A percentile compares a stretch with the other conserved stretches of the same genome.
Evolutionary conservation across 2,888 invertebrate genomes (phyloP).

Genomic region (Dermolepida albohirtum): DNA sequence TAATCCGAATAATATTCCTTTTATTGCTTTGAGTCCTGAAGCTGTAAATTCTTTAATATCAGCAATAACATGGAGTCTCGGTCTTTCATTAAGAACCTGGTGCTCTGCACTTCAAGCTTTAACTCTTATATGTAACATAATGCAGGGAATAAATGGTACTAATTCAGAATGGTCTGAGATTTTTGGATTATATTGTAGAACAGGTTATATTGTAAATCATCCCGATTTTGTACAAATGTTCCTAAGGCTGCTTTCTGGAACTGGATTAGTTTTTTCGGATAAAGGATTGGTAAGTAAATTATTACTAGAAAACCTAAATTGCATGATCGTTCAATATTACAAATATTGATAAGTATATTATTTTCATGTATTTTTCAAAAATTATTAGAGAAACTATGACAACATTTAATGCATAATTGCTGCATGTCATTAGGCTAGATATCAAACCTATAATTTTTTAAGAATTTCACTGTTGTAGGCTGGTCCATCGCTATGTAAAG

Average conservation of each 20-base stretch:
- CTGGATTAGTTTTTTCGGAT: constrained; percentile 68
- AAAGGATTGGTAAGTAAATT: constrained; percentile 67
- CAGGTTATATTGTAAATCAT: constrained; percentile 73
- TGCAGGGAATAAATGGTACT: constrained; percentile 60
- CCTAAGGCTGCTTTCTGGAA: constrained; percentile 75
- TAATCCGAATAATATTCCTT: constrained; percentile 71
- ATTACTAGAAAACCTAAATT: not conserved
- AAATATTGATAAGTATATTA: too few relatives aligned
- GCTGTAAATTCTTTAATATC: constrained; percentile 76
- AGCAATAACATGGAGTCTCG: constrained; percentile 75
- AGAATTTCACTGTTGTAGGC: constrained; percentile 67
- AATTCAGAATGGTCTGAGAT: constrained; percentile 51
- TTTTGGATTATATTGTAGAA: constrained; percentile 69
- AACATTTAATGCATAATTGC: not conserved
- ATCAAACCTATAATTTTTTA: too few relatives aligned
- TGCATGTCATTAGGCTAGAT: too few relatives aligned
- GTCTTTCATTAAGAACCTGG: constrained; percentile 81
- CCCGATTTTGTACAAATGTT: constrained; percentile 76
- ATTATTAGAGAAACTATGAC: too few relatives aligned
- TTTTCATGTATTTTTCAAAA: too few relatives aligned
- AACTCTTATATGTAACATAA: constrained; percentile 78
- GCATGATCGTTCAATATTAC: too few relatives aligned
- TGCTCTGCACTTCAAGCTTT: constrained; percentile 81
- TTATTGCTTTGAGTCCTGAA: constrained; percentile 73
- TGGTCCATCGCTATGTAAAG: constrained; percentile 81